These are phyloP conservation scores for Burhinus oedicnemus DNA, from an alignment of 2,113 vertebrate species.

Conservation along the genomic window DNA sequence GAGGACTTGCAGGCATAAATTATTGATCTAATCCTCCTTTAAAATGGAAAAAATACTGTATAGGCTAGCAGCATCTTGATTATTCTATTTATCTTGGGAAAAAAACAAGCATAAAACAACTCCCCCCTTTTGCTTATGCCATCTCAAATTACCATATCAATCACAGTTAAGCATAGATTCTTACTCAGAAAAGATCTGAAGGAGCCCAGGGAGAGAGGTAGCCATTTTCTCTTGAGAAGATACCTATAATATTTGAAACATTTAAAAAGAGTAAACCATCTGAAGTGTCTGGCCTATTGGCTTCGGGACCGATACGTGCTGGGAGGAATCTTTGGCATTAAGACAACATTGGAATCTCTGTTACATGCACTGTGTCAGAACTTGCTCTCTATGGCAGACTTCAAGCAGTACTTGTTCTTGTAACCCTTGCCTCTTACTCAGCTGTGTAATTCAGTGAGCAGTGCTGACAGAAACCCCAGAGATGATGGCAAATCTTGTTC, in stretches of 20 bases:
- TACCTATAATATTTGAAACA: not conserved
- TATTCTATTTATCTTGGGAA: not conserved
- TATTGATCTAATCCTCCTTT: constrained; percentile 11
- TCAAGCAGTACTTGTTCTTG: not conserved
- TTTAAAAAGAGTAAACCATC: not conserved
- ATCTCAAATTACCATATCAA: not conserved
- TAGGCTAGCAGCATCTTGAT: not conserved
- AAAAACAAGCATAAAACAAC: not conserved
- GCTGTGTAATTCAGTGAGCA: not conserved
- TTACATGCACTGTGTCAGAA: not conserved
- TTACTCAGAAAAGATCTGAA: not conserved
- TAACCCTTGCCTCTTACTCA: not conserved
- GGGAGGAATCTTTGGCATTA: not conserved
- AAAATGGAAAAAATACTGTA: not conserved
- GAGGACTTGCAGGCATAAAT: constrained; percentile 16
- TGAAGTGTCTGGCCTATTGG: not conserved
- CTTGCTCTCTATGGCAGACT: not conserved
- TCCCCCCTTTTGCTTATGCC: not conserved
- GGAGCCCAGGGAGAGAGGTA: not conserved
- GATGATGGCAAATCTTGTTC: not conserved
- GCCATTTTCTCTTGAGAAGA: not conserved
- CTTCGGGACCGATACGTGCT: not conserved
- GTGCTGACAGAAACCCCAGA: not conserved
- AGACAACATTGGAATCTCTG: not conserved
- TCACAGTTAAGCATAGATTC: not conserved